These are phyloP conservation scores for Casuarius casuarius DNA, from an alignment of 2,113 vertebrate genomes.

Conservation along the genomic window DNA sequence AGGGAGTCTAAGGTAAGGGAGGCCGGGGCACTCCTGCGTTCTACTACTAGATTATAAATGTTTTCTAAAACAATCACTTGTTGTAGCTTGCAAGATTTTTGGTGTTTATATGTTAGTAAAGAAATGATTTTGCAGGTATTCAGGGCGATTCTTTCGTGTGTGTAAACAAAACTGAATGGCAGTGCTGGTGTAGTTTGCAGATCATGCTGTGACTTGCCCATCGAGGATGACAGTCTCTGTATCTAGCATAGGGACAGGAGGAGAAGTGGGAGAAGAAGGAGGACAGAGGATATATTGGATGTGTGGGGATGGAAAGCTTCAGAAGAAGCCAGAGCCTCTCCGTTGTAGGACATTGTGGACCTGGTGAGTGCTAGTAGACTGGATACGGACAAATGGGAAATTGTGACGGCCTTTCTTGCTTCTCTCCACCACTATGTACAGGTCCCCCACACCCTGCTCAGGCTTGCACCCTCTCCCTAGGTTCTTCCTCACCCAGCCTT, in stretches of 20 bases:
- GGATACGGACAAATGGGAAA: not conserved
- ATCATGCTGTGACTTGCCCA: not conserved
- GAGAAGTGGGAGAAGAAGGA: not conserved
- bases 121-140: not conserved
- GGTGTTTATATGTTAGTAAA: not conserved
- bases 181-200: not conserved
- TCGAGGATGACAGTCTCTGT: not conserved
- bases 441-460: rapidly evolving
- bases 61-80: too few species aligned
- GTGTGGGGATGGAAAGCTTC: not conserved
- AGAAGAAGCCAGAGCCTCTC: not conserved
- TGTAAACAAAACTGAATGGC: not conserved
- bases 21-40: not conserved
- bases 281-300: not conserved
- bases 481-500: rapidly evolving
- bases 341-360: not conserved
- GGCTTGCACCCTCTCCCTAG: not conserved
- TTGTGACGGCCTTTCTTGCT: not conserved
- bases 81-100: too few species aligned
- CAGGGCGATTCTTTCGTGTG: not conserved
- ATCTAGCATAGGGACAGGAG: too few species aligned
- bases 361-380: not conserved
- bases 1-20: not conserved
- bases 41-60: not conserved
- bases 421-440: not conserved